Evolutionary conservation across 2,888 invertebrate genomes (phyloP).

Genomic region (Xestia sexstrigata): DNA sequence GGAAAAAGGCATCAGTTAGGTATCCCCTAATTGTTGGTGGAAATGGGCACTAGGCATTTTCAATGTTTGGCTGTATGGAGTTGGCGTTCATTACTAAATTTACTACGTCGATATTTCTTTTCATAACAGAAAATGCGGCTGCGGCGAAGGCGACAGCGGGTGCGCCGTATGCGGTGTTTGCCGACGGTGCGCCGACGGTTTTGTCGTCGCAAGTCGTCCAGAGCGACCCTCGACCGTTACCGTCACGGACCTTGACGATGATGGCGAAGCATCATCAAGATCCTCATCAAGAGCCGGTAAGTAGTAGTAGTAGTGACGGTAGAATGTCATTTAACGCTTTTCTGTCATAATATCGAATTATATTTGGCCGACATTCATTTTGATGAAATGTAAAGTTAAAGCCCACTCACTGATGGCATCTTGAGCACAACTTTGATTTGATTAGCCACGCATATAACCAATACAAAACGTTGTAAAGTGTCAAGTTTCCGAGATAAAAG

Average conservation of each 20-base stretch:
- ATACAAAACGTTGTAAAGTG: too few species aligned
- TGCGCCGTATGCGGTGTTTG: slow-evolving; percentile 98
- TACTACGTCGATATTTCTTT: slow-evolving; percentile 19
- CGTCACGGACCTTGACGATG: slow-evolving; percentile 72
- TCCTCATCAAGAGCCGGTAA: slow-evolving; percentile 67
- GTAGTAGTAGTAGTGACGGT: not conserved
- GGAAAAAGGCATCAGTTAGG: too few species aligned
- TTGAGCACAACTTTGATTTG: too few species aligned
- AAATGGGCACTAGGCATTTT: too few species aligned
- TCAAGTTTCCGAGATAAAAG: too few species aligned
- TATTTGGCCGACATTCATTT: slow-evolving; percentile 25
- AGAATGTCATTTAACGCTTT: not conserved
- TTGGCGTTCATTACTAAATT: too few species aligned
- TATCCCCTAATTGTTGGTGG: too few species aligned
- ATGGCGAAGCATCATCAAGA: slow-evolving; percentile 65
- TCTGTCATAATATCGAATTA: not conserved
- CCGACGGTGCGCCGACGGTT: slow-evolving; percentile 94
- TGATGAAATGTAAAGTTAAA: not conserved
- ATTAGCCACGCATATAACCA: too few species aligned
- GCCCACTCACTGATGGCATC: too few species aligned
- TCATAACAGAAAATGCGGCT: slow-evolving; percentile 95
- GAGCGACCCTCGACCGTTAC: slow-evolving; percentile 59
- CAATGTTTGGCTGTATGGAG: too few species aligned
- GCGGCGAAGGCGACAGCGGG: slow-evolving; percentile 98
- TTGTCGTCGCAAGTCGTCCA: slow-evolving; percentile 59